Evolutionary conservation across 2,888 invertebrate species (phyloP).

Genomic region (Galeopsomyia nigrocyanea): DNA sequence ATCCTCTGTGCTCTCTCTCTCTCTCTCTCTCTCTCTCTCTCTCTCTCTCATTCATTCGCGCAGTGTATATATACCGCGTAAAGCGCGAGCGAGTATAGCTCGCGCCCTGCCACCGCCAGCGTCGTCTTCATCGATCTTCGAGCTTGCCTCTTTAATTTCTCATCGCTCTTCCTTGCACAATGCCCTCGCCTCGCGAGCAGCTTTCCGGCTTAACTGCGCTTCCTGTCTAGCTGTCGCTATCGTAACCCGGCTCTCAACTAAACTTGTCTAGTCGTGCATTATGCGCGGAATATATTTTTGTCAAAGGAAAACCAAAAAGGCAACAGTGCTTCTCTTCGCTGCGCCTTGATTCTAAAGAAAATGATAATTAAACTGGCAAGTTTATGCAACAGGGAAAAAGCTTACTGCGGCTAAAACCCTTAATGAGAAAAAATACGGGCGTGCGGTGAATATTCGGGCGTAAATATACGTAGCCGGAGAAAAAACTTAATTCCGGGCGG

Average conservation of each 20-base stretch:
- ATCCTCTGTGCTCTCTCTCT: too few species aligned
- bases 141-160: conserved; percentile 33
- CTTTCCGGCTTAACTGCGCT: too few species aligned
- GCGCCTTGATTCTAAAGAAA: conserved; percentile 8
- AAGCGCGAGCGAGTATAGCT: not conserved
- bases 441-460: too few species aligned
- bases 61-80: not conserved
- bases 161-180: conserved; percentile 11
- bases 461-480: too few species aligned
- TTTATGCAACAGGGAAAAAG: too few species aligned
- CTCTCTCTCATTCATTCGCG: not conserved
- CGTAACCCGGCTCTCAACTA: too few species aligned
- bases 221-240: too few species aligned
- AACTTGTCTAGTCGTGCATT: conserved; percentile 3
- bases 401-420: too few species aligned
- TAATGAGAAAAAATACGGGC: too few species aligned
- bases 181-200: not conserved
- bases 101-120: not conserved
- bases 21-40: not conserved
- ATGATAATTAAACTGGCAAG: not conserved
- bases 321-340: too few species aligned
- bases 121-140: conserved; percentile 35
- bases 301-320: too few species aligned
- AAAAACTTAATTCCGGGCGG: too few species aligned
- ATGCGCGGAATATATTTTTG: not conserved